A percentile compares a stretch with the other conserved stretches of the same genome.
Conservation (phyloP, 2,797 vertebrate genomes). For the Callimico goeldii region DNA sequence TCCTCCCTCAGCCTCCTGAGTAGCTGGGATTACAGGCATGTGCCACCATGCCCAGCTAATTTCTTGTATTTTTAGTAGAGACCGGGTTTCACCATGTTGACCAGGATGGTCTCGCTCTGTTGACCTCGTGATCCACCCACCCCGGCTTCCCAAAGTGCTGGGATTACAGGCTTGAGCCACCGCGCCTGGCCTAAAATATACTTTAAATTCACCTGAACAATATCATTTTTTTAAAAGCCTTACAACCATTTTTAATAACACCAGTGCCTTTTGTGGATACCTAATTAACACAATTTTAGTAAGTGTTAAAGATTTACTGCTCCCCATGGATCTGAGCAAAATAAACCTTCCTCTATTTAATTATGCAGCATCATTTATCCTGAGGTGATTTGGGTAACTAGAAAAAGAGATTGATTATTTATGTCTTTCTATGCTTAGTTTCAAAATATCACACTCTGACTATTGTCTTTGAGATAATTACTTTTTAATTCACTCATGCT, state of each 20-base stretch:
- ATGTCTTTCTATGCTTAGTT: slow-evolving; percentile 9
- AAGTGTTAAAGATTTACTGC: slow-evolving; percentile 13
- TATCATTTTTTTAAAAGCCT: not conserved
- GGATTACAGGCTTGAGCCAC: too few species aligned
- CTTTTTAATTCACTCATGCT: not conserved
- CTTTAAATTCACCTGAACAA: not conserved
- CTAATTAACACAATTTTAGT: slow-evolving; percentile 19
- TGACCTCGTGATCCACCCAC: too few species aligned
- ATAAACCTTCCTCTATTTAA: slow-evolving; percentile 27
- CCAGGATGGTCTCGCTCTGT: too few species aligned
- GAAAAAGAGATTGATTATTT: slow-evolving; percentile 16
- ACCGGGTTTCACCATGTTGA: too few species aligned
- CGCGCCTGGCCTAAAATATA: not conserved
- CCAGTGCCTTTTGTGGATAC: not conserved
- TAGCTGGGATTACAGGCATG: too few species aligned
- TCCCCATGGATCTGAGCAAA: not conserved
- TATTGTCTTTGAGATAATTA: not conserved
- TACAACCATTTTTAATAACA: slow-evolving; percentile 30
- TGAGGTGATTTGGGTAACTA: slow-evolving; percentile 24
- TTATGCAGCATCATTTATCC: slow-evolving; percentile 20
- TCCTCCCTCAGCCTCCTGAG: too few species aligned
- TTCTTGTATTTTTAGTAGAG: too few species aligned
- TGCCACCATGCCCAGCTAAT: too few species aligned
- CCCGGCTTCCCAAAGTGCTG: too few species aligned
- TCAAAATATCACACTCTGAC: not conserved